Base-by-base conservation (phyloP, 2,113 vertebrate species). In the Sinocyclocheilus maitianheensis region DNA sequence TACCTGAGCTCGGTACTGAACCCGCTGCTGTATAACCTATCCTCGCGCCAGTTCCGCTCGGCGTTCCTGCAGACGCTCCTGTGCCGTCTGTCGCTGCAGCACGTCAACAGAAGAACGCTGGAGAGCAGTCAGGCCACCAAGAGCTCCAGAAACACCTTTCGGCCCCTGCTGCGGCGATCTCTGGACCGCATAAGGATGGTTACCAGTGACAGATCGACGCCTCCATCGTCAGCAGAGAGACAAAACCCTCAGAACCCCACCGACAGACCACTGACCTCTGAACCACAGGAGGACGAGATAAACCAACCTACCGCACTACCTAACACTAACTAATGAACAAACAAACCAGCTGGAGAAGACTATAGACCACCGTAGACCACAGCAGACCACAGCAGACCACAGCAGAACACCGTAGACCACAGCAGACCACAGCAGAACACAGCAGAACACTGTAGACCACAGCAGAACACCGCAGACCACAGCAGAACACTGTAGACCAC, bases 1-100 rank as follows among this genome's bases (percentile, higher is more conserved):
- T 99, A 98, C 93, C 93, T 99, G 24, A 99, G 98, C 93, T 99
- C 98, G 0, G 97, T 97, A 75, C 84, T 99, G 88, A 99, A 98
- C 93, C 98, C 98, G 0, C 94, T 99, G 37, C 95, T 99, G 26
- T 99, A 99, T 94, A 99, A 96, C 87, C 90, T 99, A 67, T 99
- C 98, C 2, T 99, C 98, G 0, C 93, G 60, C 72, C 97, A 98
- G 92, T 99, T 99, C 94, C 94, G 98, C 79, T 86, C 91, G 0
- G 97, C 97, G 2, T 98, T 98, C 26, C 43, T 93, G 62, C 97
- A 99, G 92, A 95, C 97, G 16, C 92, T 99, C 18, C 86, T 95
- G 65, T 99, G 98, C 88, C 95, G 3, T 58, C 92, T 97, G 81
- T 95, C 93, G 0, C 91, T 99, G 18, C 87, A 94, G 63, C 97